Evolutionary conservation across 2,888 invertebrate species (phyloP).

Genomic region (Lepidocyrtoides sp.): DNA sequence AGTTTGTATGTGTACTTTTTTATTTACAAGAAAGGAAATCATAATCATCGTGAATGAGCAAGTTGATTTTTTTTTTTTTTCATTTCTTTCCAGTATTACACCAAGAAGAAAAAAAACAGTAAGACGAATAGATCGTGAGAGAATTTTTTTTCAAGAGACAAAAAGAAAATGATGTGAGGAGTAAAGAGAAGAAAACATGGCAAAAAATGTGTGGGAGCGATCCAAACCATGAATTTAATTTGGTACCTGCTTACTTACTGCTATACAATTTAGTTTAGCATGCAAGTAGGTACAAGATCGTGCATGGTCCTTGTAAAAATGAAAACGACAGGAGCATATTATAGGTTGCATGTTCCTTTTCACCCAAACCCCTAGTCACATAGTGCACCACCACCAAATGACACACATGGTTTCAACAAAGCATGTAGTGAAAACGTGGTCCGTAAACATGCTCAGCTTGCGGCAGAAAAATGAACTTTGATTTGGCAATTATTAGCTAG

Average conservation of each 20-base stretch:
- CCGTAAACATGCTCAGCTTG: no score
- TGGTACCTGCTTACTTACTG: neutral
- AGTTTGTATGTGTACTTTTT: neutral
- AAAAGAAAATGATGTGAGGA: slow-evolving; percentile 1
- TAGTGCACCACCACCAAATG: no score
- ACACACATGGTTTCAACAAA: no score
- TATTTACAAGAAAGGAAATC: slow-evolving; percentile 33
- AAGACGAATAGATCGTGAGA: slow-evolving; percentile 64
- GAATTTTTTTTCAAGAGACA: slow-evolving; percentile 42
- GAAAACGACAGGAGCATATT: neutral
- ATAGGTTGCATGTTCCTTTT: no score
- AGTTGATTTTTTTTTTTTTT: neutral
- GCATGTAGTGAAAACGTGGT: no score
- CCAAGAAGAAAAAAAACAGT: neutral
- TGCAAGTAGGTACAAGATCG: neutral
- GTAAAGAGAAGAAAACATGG: no score
- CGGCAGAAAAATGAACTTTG: no score
- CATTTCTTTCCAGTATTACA: slow-evolving; percentile 48
- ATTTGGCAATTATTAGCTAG: no score
- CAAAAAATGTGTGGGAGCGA: slow-evolving; percentile 28
- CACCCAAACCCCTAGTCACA: no score
- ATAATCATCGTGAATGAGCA: slow-evolving; percentile 1
- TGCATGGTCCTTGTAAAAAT: neutral
- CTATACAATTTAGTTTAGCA: neutral
- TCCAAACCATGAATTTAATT: neutral